Percentiles rank a stretch among this genome's conserved stretches.
Conservation (phyloP, 1,140 invertebrate genomes). For the Hydropsyche tenuis region DNA sequence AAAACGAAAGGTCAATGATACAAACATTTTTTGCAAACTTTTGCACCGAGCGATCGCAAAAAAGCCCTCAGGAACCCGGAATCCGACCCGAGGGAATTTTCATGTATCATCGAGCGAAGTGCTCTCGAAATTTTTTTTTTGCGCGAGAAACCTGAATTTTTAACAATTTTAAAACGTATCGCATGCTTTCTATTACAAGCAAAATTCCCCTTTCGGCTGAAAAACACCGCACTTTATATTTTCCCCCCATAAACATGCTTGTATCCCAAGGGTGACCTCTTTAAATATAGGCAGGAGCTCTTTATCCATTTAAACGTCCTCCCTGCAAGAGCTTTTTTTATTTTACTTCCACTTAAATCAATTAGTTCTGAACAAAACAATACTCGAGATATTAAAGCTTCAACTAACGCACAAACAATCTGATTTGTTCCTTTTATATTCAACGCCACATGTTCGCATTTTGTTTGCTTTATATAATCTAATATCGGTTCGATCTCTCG, state of each 20-base stretch:
- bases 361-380: too few relatives aligned
- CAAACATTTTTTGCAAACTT: too few relatives aligned
- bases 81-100: background rate
- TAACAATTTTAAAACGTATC: background rate
- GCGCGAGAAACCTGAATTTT: background rate
- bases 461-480: too few relatives aligned
- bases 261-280: background rate
- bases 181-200: background rate
- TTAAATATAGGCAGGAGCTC: conserved; percentile 7
- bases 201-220: background rate
- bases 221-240: background rate
- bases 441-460: too few relatives aligned
- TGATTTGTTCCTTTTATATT: too few relatives aligned
- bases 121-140: background rate
- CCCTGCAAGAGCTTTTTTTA: background rate
- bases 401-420: too few relatives aligned
- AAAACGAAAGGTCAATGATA: conserved; percentile 24
- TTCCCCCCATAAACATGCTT: background rate
- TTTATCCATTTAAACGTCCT: conserved; percentile 23
- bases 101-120: background rate
- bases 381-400: too few relatives aligned
- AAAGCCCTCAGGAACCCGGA: background rate
- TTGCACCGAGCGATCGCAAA: background rate
- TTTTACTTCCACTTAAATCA: too few relatives aligned
- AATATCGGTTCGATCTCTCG: too few relatives aligned